Evolutionary conservation across 2,888 invertebrate genomes (phyloP).

Genomic region (Tipula confusa): DNA sequence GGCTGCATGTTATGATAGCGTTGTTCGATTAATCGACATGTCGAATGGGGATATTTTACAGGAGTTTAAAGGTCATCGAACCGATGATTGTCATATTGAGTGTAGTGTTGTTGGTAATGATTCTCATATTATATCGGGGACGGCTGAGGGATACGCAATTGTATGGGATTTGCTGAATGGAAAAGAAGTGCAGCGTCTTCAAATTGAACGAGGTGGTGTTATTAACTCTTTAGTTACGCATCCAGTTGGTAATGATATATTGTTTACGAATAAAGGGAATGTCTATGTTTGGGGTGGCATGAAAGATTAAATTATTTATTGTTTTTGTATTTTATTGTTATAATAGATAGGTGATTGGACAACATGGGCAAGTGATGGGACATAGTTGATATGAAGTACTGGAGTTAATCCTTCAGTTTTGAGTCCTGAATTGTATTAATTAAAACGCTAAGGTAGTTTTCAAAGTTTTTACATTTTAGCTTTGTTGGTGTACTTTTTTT

Average conservation of each 20-base stretch:
- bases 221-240: constrained; percentile 79
- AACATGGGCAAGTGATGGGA: no score
- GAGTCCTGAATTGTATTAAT: no score
- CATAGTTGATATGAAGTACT: no score
- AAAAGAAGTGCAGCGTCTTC: constrained; percentile 51
- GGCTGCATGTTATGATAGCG: constrained; percentile 76
- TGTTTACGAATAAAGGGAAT: constrained; percentile 46
- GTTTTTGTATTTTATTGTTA: no score
- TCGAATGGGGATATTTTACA: constrained; percentile 70
- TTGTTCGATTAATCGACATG: constrained; percentile 84
- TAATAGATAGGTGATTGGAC: no score
- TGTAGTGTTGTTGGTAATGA: constrained; percentile 81
- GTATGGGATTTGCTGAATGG: constrained; percentile 83
- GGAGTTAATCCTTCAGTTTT: no score
- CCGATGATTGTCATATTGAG: constrained; percentile 80
- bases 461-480: neutral
- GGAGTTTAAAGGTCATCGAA: constrained; percentile 78
- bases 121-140: constrained; percentile 82
- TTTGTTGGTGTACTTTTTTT: neutral
- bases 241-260: constrained; percentile 54
- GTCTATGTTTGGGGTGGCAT: constrained; percentile 43
- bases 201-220: constrained; percentile 54
- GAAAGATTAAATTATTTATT: no score
- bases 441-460: no score
- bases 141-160: constrained; percentile 65